Evolutionary conservation across 2,888 invertebrate species (phyloP).

Genomic region (Odontocolon sp.): DNA sequence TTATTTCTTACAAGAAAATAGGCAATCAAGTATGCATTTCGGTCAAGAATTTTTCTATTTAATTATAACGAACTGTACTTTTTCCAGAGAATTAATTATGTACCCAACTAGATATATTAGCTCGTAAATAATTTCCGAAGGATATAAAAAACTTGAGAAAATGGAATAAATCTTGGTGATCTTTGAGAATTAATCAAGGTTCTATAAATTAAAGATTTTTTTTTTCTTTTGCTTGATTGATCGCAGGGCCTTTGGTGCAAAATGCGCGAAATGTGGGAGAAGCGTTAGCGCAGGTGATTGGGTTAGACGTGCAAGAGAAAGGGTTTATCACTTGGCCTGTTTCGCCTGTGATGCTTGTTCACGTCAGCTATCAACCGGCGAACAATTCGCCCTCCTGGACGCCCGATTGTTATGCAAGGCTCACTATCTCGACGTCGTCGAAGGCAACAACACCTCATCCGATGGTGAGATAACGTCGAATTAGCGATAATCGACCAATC

Average conservation of each 20-base stretch:
- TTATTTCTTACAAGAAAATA: too few relatives aligned
- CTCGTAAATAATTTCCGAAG: background rate
- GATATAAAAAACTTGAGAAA: background rate
- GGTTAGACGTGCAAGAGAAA: slow-evolving; percentile 95
- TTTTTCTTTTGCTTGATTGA: slow-evolving; percentile 5
- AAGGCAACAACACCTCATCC: slow-evolving; percentile 93
- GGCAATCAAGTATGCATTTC: slow-evolving; percentile 61
- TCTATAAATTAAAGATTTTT: background rate
- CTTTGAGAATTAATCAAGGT: slow-evolving; percentile 27
- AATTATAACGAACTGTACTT: slow-evolving; percentile 48
- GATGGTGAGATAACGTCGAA: slow-evolving; percentile 85
- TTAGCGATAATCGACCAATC: slow-evolving; percentile 18
- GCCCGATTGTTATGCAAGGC: slow-evolving; percentile 97
- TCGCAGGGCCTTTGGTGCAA: slow-evolving; percentile 94
- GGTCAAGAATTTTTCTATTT: slow-evolving; percentile 28
- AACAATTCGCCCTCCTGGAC: slow-evolving; percentile 97
- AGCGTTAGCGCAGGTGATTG: slow-evolving; percentile 96
- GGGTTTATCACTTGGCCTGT: slow-evolving; percentile 98
- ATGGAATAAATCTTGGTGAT: background rate
- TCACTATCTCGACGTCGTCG: slow-evolving; percentile 94
- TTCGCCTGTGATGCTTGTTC: slow-evolving; percentile 98
- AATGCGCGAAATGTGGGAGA: slow-evolving; percentile 96
- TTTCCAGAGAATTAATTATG: background rate
- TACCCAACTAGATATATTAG: slow-evolving; percentile 1
- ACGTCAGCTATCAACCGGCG: slow-evolving; percentile 94